Base-by-base conservation (phyloP, 2,888 invertebrate genomes). In the Disparrhopalites patrizii region DNA sequence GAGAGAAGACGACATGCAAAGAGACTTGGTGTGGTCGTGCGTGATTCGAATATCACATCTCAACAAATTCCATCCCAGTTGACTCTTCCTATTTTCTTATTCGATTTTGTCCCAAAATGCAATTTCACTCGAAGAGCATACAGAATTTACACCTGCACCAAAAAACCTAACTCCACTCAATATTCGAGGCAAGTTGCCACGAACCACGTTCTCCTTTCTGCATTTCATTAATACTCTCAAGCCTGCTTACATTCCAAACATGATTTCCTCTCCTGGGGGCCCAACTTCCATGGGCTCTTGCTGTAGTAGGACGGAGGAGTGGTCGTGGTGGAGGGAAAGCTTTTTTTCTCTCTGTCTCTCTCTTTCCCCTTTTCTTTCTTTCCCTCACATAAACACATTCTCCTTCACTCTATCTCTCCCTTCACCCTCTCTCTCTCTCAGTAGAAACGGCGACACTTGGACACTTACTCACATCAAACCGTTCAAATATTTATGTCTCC, bases 41-140 rank as follows among this genome's bases (percentile, higher is more conserved):
- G 70, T 70, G 70, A 68, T 65, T 70, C 65, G 69, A 70, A 70
- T 70, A 63, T 68, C 64, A 56, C 62, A 65, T 65, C 65, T 52
- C 60, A 47, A 65, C 65, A 68, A 67, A 68, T 66, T 63, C 66
- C 65, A 36, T 62, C 51, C 58, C 47, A 56, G 69, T 67, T 69
- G 69, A 67, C 69, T 69, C 62, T 67, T 69, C 67, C 69, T 69
- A 67, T 69, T 69, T 69, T 69, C 66, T 69, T 56, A 67, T 69
- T 67, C 67, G 67, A 67, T 69, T 69, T 67, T 65, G 58, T 63
- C 58, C 60, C 51, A 57, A 68, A 68, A 68, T 66, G 66, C 68
- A 68, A 68, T 68, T 68, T 68, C 60, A 28, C 55, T 55, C 56
- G 27, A 31, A 58, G 36, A 58, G 65, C 65, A 60, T 62, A 51